phyloP scores from a whole-genome alignment of 2,888 invertebrate species.

The Brachyptera putata region DNA sequence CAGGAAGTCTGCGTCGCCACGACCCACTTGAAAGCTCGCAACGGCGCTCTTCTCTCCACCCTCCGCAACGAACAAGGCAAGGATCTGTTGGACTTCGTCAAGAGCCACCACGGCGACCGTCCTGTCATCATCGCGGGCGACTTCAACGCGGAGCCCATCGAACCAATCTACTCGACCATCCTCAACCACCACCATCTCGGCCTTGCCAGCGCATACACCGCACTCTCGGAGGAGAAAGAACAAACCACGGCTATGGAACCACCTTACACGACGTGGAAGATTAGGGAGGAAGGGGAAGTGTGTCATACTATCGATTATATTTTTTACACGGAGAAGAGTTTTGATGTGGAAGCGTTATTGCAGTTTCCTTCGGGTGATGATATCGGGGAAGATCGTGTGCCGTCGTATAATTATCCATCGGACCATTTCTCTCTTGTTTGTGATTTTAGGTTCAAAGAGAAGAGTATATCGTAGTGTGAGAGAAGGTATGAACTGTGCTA shows the following conservation, averaged over 20 bases:
- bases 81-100: slow-evolving; percentile 57
- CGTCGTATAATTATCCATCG: slow-evolving; percentile 65
- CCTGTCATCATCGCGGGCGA: slow-evolving; percentile 68
- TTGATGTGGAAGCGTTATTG: slow-evolving; percentile 54
- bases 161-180: slow-evolving; percentile 63
- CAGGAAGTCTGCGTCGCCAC: slow-evolving; percentile 62
- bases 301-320: slow-evolving; percentile 74
- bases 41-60: slow-evolving; percentile 61
- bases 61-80: slow-evolving; percentile 67
- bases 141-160: slow-evolving; percentile 70
- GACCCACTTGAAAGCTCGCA: slow-evolving; percentile 70
- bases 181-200: slow-evolving; percentile 46
- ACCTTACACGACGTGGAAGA: slow-evolving; percentile 72
- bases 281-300: slow-evolving; percentile 63
- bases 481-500: no score
- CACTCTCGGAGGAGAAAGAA: slow-evolving; percentile 34
- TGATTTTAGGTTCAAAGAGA: slow-evolving; percentile 48
- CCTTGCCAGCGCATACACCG: slow-evolving; percentile 52
- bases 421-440: slow-evolving; percentile 72
- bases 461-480: not conserved
- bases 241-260: slow-evolving; percentile 53
- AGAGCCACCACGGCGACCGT: slow-evolving; percentile 46
- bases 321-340: slow-evolving; percentile 56
- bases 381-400: slow-evolving; percentile 62
- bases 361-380: slow-evolving; percentile 61